Conservation (phyloP, 2,888 invertebrate species). For the Acleris cristana region DNA sequence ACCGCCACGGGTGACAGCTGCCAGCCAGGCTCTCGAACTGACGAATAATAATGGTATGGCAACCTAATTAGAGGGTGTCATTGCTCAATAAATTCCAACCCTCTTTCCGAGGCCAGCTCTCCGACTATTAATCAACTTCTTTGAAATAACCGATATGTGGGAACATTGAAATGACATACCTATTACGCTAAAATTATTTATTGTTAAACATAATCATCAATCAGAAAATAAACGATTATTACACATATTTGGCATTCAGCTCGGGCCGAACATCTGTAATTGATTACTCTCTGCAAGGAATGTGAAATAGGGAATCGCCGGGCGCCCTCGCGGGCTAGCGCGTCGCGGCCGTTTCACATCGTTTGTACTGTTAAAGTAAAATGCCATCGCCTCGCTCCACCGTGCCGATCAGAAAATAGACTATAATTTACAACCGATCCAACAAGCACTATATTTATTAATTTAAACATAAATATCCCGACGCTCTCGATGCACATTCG, state of each 20-base stretch:
- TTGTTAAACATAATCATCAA: conserved; percentile 57
- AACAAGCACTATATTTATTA: conserved; percentile 45
- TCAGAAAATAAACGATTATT: conserved; percentile 71
- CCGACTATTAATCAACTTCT: too few species aligned
- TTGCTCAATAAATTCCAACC: too few species aligned
- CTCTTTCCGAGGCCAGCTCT: too few species aligned
- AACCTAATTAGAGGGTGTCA: too few species aligned
- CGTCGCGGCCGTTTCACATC: conserved; percentile 44
- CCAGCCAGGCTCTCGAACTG: too few species aligned
- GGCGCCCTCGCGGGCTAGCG: conserved; percentile 37
- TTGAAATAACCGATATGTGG: background rate
- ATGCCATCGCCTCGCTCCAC: conserved; percentile 18
- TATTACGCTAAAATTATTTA: conserved; percentile 61
- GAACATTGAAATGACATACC: background rate
- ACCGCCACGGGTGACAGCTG: too few species aligned
- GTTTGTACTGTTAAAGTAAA: conserved; percentile 50
- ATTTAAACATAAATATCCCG: conserved; percentile 73
- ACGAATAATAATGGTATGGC: too few species aligned
- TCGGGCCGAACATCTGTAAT: conserved; percentile 63
- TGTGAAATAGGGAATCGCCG: conserved; percentile 54
- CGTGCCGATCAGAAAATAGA: conserved; percentile 20
- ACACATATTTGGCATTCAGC: conserved; percentile 75
- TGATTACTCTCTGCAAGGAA: conserved; percentile 57
- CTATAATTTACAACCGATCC: conserved; percentile 15
- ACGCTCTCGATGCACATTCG: conserved; percentile 40